Conservation (phyloP, 2,797 vertebrate genomes). For the Phoxinus dragarum region DNA sequence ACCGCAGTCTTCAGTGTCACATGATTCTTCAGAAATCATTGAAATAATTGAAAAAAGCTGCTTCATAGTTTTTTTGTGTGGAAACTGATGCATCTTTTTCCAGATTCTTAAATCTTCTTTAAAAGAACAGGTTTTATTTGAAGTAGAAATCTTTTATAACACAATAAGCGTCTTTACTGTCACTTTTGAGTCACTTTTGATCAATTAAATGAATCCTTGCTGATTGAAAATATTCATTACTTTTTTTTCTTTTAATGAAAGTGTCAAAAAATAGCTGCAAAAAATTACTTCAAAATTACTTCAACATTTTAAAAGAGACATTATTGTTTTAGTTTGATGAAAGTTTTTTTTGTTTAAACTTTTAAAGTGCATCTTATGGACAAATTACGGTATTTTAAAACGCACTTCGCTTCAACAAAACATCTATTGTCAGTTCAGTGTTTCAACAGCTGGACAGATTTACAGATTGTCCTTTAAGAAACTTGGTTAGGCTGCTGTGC, state of each 20-base stretch:
- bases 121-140: not conserved
- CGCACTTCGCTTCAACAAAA: not conserved
- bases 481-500: not conserved
- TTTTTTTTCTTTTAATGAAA: not conserved
- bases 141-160: not conserved
- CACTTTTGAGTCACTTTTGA: not conserved
- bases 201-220: not conserved
- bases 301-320: not conserved
- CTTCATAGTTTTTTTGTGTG: not conserved
- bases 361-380: not conserved
- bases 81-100: not conserved
- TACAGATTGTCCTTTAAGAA: not conserved
- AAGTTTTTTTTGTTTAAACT: not conserved
- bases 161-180: not conserved
- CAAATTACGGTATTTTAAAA: not conserved
- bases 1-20: not conserved
- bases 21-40: not conserved
- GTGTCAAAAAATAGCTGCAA: not conserved
- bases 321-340: not conserved
- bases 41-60: not conserved
- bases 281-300: not conserved
- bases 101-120: not conserved
- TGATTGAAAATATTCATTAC: too few species aligned
- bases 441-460: not conserved
- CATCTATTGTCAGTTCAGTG: not conserved